Conservation (phyloP, 2,113 vertebrate species). For the Phrynosoma platyrhinos region DNA sequence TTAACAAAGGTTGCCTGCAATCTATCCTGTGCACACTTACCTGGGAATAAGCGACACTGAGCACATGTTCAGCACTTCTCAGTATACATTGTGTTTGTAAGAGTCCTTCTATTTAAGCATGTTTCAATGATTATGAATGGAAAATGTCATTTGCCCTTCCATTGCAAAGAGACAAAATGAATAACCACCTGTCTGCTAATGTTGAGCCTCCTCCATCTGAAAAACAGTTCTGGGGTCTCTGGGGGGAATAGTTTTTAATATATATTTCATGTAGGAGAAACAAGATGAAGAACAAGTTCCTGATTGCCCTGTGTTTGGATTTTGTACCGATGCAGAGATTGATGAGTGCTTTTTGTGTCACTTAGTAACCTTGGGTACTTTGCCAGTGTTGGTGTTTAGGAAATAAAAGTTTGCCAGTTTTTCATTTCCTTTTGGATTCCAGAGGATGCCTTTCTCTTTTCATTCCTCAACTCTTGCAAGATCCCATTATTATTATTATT, state of each 20-base stretch:
- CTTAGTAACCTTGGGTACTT: conserved; percentile 68
- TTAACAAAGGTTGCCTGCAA: no score
- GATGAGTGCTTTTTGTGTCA: conserved; percentile 61
- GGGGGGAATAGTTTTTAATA: not conserved
- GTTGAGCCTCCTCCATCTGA: no score
- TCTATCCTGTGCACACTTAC: no score
- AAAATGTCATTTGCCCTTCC: no score
- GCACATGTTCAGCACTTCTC: no score
- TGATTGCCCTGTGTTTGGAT: conserved; percentile 39
- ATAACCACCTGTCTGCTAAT: no score
- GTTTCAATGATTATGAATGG: no score
- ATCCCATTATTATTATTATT: not conserved
- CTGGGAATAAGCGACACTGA: no score
- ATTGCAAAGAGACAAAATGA: no score
- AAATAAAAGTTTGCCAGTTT: not conserved
- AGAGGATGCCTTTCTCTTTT: not conserved
- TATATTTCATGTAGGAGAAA: not conserved
- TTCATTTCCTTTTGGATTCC: conserved; percentile 6
- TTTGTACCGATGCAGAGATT: conserved; percentile 50
- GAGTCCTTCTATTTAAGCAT: no score
- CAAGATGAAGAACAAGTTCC: conserved; percentile 22
- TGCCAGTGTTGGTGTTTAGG: conserved; percentile 8
- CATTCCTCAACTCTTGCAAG: not conserved
- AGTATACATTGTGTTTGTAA: no score
- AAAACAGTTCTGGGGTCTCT: no score